Evolutionary conservation across 2,113 vertebrate genomes (phyloP), one percentile per base, ranked within the genome.

Genomic region (Nymphicus hollandicus): DNA sequence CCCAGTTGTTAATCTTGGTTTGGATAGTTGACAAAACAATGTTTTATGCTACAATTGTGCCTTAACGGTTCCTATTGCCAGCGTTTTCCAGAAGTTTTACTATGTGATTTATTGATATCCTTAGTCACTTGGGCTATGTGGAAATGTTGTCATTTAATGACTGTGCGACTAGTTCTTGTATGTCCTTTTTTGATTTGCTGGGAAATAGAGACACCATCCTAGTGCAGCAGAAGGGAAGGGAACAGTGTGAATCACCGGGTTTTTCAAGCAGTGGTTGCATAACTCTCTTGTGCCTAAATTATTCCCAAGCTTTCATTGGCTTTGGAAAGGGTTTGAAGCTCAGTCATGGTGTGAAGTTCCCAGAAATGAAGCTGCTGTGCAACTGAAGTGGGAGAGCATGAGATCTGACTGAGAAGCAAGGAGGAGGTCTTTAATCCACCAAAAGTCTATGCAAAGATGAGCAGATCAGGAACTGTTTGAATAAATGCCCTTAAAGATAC

Each of bases 41-140:
- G 17, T 5, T 90, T 91, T 52, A 41, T 35, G 31, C 20, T 46
- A 22, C 46, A 37, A 3, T 5, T 63, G 28, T 66, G 39, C 22
- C 63, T 12, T 8, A 47, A 24, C 22, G 44, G 20, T 19, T 88
- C 13, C 25, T 0, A 1, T 49, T 1, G 0, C 17, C 17, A 39
- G 15, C 0, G 0, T 70, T 78, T 95, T 89, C 70, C 83, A 44
- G 53, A 91, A 83, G n/a, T 63, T 78, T 37, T 76, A 0, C 24
- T 63, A 0, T n/a, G 28, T 25, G 46, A 53, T 25, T 64, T 80
- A 35, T 47, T 6, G 2, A 25, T 39, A 58, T 7, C 6, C 9
- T 78, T 70, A 84, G 46, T 92, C 46, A 63, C 43, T 68, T 46
- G 25, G 20, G 56, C 47, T 88, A 17, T 46, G 27, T 44, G 69